Base-by-base conservation (phyloP, 2,888 invertebrate species). In the Toxonevra muliebris region DNA sequence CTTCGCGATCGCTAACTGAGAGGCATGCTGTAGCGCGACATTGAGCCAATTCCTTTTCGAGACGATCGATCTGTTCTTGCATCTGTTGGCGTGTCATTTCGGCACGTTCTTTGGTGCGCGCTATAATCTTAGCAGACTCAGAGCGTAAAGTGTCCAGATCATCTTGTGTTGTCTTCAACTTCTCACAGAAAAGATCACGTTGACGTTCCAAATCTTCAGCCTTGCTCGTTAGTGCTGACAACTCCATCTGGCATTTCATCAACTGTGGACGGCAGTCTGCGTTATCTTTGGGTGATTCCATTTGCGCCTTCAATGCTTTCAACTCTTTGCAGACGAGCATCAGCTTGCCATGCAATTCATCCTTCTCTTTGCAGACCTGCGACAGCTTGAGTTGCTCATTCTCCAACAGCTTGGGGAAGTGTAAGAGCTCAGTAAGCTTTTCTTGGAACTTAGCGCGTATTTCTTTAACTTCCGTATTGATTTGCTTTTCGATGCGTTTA, bases 391-490 rank as follows among this genome's bases (percentile, higher is more conserved):
- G 68, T 69, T 84, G 83, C 65, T 84, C 83, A 61, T 84, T 84
- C 68, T 85, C 84, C 57, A 85, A 75, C 10, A 84, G 74, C 71
- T 83, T 82, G 12, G 85, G 85, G 54, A 80, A 82, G 53, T 85
- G 83, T 0, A 83, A 75, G 15, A 84, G 65, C 69, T 85, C 85
- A 64, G 77, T 79, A 10, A 85, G 74, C 69, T 84, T 84, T 69
- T 85, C 83, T 64, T 85, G 84, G 57, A 85, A 85, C 61, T 84
- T 85, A 13, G 76, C 76, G 15, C 84, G 84, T 41, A 85, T 84
- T 54, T 82, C 79, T 64, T 82, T 81, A 2, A 85, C 77, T 75
- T 85, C 85, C 0, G 76, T 76, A 64, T 85, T 85, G 43, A 85
- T 82, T 74, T 85, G 85, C 61, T 79, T 80, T 61, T 85, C 85